Base-by-base conservation (phyloP, 2,888 invertebrate genomes). In the Nipponacmea schrenckii region DNA sequence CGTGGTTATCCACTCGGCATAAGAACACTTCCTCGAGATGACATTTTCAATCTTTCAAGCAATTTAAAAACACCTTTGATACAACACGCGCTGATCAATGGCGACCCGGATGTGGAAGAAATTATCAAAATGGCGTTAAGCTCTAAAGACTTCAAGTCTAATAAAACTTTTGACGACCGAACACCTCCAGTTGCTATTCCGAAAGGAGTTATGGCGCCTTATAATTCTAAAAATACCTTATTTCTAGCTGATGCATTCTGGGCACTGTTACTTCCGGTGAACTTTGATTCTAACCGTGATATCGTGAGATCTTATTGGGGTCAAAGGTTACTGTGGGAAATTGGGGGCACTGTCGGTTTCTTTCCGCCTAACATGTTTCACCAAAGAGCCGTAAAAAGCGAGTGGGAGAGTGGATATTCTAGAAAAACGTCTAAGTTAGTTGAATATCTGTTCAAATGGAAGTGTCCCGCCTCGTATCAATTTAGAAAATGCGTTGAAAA, bases 41-140 rank as follows among this genome's bases (percentile, higher is more conserved):
- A 70, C 12, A 46, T 68, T 26, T 78, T 80, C 56, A 63, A 66
- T 2, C 67, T 77, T 10, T 71, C 70, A 20, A 39, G 8, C 39
- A 48, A 69, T 1, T 64, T 31, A 27, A 50, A 63, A 26, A 75
- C 79, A 14, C 83, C 83, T 0, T 70, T 76, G 20, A 77, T 84
- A 14, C 84, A 84, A 64, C 85, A 85, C 71, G 81, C 83, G 4
- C 62, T 85, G 0, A 82, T 80, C 50, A 79, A 82, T 64, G 81
- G 81, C 3, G 84, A 85, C 64, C 85, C 85, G 1, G 85, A 85
- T 74, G 79, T 85, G 27, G 85, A 85, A 73, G 83, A 84, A 27
- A 73, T 85, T 15, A 83, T 77, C 69, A 63, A 84, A 68, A 39
- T 39, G 39, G 39, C 39, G 39, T 74, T 85, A 62, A 83, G 82